These are phyloP conservation scores for Noturus placidus DNA, from an alignment of 2,113 vertebrate genomes.

Conservation along the genomic window DNA sequence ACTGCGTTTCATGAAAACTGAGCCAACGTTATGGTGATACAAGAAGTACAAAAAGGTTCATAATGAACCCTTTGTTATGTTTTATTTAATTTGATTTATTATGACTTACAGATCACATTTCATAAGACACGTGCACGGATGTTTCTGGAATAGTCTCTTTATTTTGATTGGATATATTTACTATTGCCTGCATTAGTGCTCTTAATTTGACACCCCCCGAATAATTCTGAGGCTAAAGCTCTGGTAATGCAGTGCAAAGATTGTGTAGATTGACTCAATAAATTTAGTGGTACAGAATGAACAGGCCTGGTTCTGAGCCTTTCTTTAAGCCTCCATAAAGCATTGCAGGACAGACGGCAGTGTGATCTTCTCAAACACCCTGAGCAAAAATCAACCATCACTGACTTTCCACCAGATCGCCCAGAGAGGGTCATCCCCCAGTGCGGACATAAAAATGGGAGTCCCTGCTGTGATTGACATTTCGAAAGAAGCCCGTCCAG, in stretches of 20 bases:
- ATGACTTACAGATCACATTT: not conserved
- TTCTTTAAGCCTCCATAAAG: not conserved
- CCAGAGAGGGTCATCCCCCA: conserved; percentile 49
- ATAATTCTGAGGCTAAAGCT: not conserved
- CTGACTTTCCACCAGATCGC: conserved; percentile 48
- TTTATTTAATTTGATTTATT: not conserved
- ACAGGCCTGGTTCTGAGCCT: not conserved
- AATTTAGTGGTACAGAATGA: not conserved
- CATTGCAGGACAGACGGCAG: conserved; percentile 4
- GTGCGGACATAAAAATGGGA: conserved; percentile 53
- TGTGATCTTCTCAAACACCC: conserved; percentile 11
- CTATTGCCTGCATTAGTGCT: not conserved
- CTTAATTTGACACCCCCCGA: not conserved
- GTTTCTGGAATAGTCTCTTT: not conserved
- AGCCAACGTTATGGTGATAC: not conserved
- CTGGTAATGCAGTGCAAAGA: not conserved
- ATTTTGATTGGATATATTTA: not conserved
- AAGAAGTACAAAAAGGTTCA: not conserved
- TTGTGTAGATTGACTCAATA: not conserved
- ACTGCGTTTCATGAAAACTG: not conserved
- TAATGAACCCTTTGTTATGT: not conserved
- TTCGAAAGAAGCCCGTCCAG: conserved; percentile 59
- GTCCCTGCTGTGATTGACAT: conserved; percentile 61
- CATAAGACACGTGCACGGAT: not conserved
- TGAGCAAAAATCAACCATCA: conserved; percentile 39